Evolutionary conservation across 2,888 invertebrate genomes (phyloP), one percentile per base, ranked within the genome.

Genomic region (Drosophila neotestacea): DNA sequence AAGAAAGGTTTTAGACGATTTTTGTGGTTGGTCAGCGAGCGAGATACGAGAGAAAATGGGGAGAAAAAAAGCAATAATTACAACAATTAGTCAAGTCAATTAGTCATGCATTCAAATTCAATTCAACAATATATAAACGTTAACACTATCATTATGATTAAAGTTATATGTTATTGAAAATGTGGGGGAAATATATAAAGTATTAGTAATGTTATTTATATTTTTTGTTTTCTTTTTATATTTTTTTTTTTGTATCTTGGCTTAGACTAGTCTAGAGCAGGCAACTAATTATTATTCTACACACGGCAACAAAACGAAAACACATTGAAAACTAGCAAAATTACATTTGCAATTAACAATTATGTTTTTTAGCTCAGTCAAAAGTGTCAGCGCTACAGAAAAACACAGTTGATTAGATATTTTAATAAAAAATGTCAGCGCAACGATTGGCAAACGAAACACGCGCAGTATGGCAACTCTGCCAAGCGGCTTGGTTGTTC

Each of bases 1-100:
- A 73, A 79, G 58, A 73, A 70, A 72, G 74, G 56, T 73, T 73
- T 89, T 84, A 77, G 73, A 79, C 70, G 69, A 61, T 38, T 68
- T 82, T 81, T 67, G 47, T 48, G 58, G 11, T 48, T 36, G 58
- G n/a, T 30, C 30, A 22, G 64, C 46, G 42, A 59, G 58, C 58
- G 55, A 66, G 67, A 72, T 22, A 63, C 51, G 58, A 61, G 55
- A 52, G 36, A 55, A 68, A 55, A 48, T 50, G 69, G 66, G 70
- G 67, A 66, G 55, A 66, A 78, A 77, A 62, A 72, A 79, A 81
- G 74, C 67, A 81, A 89, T 74, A 73, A 82, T 86, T 78, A 84
- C 73, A 81, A 62, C 56, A 72, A 81, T 84, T 87, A 84, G 78
- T 89, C 56, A 59, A 77, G 39, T 52, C 56, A 46, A 58, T 46